These are phyloP conservation scores for Coleophora flavipennella DNA, from an alignment of 2,888 invertebrate species.

Conservation along the genomic window DNA sequence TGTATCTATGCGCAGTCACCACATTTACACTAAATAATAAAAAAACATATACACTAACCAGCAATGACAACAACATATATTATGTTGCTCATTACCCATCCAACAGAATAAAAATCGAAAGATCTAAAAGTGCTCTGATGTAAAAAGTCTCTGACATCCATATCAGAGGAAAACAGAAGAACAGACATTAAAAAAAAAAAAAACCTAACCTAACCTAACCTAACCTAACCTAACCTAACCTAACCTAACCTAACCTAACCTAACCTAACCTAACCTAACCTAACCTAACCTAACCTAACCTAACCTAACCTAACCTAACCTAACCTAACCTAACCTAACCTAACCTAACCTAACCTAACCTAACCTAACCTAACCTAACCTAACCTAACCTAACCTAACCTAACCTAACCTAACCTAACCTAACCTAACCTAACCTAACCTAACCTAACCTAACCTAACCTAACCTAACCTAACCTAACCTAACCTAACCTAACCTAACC, in stretches of 20 bases:
- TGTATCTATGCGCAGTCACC: too few species aligned
- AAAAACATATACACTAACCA: too few species aligned
- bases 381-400: conserved; percentile 8
- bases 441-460: conserved; percentile 9
- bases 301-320: conserved; percentile 9
- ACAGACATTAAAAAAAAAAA: too few species aligned
- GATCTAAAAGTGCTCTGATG: too few species aligned
- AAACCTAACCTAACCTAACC: too few species aligned
- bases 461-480: conserved; percentile 9
- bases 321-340: conserved; percentile 9
- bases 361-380: conserved; percentile 9
- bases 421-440: conserved; percentile 9
- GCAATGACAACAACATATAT: too few species aligned
- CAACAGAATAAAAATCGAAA: too few species aligned
- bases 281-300: conserved; percentile 14
- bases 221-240: conserved; percentile 20
- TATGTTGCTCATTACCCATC: too few species aligned
- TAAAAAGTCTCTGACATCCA: too few species aligned
- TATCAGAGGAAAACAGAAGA: too few species aligned
- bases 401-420: conserved; percentile 6
- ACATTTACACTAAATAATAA: too few species aligned
- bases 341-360: conserved; percentile 9
- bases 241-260: conserved; percentile 24
- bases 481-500: conserved; percentile 10
- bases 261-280: conserved; percentile 24